Evolutionary conservation across 1,140 invertebrate species (phyloP).

Genomic region (Sminthurides bifidus): DNA sequence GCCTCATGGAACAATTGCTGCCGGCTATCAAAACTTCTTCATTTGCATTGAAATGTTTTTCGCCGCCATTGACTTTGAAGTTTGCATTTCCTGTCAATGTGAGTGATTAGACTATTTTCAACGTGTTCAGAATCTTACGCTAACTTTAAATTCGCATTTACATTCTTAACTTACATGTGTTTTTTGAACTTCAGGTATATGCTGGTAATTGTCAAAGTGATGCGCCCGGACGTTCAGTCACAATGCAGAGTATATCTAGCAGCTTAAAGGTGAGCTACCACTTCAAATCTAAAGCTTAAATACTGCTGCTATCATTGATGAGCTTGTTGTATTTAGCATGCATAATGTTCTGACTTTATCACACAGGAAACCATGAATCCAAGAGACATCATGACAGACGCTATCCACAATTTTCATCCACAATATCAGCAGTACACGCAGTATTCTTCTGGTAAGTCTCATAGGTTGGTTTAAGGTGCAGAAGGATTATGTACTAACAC

Average conservation of each 20-base stretch:
- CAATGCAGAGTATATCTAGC: constrained; percentile 97
- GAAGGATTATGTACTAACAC: background rate
- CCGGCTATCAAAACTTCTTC: constrained; percentile 98
- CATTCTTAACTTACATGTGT: background rate
- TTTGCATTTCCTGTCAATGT: constrained; percentile 78
- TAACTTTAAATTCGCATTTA: background rate
- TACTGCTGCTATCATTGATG: background rate
- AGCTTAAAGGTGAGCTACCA: constrained; percentile 70
- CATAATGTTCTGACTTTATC: background rate
- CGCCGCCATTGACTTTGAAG: constrained; percentile 83
- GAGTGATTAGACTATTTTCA: constrained; percentile 30
- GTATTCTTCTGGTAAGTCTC: constrained; percentile 2
- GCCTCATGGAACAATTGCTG: constrained; percentile 92
- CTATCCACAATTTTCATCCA: constrained; percentile 99
- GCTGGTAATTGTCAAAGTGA: constrained; percentile 43
- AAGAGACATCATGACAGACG: constrained; percentile 99
- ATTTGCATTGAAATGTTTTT: constrained; percentile 99
- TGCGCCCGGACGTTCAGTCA: constrained; percentile 77
- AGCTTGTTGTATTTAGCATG: background rate
- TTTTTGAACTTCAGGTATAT: constrained; percentile 8
- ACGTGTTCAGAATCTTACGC: background rate
- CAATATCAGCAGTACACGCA: constrained; percentile 76
- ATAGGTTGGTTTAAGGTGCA: no score
- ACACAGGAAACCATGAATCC: constrained; percentile 98
- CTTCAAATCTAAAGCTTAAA: background rate